These are phyloP conservation scores for Cladopsammia gracilis DNA, from an alignment of 64 coral and sea anemone genomes.

Conservation along the genomic window DNA sequence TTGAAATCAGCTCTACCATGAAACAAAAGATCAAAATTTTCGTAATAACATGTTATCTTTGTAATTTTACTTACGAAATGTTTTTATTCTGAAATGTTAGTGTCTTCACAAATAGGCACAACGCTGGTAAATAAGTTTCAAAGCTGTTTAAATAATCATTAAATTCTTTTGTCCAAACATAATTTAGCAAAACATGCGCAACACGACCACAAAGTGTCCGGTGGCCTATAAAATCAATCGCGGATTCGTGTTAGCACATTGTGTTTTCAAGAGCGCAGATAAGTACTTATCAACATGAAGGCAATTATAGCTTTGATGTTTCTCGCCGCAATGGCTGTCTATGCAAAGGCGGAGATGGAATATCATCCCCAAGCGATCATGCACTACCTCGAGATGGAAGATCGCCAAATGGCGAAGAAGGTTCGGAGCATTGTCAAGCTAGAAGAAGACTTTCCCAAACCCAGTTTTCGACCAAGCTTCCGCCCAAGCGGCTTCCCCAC, in stretches of 20 bases:
- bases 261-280: conserved; percentile 12
- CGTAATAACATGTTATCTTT: too few relatives aligned
- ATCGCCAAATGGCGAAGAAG: neutral
- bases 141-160: neutral
- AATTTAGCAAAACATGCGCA: neutral
- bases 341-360: neutral
- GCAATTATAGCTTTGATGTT: neutral
- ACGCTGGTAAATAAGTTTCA: neutral
- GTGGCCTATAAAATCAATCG: neutral
- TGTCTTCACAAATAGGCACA: too few relatives aligned
- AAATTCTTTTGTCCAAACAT: neutral
- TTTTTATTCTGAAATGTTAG: too few relatives aligned
- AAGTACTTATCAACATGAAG: conserved; percentile 2
- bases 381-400: neutral
- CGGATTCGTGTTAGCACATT: neutral
- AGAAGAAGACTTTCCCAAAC: neutral
- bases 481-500: neutral
- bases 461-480: neutral
- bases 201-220: neutral
- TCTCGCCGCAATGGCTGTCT: neutral
- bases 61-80: too few relatives aligned
- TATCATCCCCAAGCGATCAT: neutral
- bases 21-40: too few relatives aligned
- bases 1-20: too few relatives aligned
- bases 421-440: neutral